Conservation (phyloP, 2,113 vertebrate species). For the Thomomys bottae region DNA sequence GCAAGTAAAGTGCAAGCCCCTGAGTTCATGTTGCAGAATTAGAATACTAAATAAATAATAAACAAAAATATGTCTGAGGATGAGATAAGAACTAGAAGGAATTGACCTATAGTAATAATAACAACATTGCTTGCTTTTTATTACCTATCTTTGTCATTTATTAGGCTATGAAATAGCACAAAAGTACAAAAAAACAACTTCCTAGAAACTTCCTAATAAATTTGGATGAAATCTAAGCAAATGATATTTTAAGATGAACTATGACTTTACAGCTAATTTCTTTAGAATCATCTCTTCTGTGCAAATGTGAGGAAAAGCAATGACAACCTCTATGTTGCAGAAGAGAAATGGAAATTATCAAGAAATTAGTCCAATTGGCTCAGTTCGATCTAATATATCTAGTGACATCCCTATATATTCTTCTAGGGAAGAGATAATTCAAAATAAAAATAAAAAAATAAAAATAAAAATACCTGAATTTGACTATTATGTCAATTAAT, state of each 20-base stretch:
- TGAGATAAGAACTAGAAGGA: accelerated
- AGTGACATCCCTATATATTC: neutral
- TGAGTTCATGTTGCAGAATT: too few species aligned
- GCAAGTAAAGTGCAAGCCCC: too few species aligned
- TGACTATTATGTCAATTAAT: neutral
- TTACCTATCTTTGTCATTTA: neutral
- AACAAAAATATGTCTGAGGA: neutral
- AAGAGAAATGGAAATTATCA: neutral
- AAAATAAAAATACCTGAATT: too few species aligned
- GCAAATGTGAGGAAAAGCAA: neutral
- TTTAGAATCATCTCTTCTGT: neutral
- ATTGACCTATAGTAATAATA: neutral
- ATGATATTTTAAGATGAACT: neutral
- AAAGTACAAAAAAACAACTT: neutral
- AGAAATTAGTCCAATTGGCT: neutral
- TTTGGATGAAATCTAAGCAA: neutral
- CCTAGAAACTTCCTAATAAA: neutral
- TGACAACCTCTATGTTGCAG: neutral
- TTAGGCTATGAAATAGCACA: neutral
- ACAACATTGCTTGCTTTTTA: neutral
- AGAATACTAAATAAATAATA: neutral
- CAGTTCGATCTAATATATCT: neutral
- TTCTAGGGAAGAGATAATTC: neutral
- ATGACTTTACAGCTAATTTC: neutral
- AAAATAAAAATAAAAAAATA: neutral